Conservation (phyloP, 2,797 vertebrate species). For the Lemur catta region DNA sequence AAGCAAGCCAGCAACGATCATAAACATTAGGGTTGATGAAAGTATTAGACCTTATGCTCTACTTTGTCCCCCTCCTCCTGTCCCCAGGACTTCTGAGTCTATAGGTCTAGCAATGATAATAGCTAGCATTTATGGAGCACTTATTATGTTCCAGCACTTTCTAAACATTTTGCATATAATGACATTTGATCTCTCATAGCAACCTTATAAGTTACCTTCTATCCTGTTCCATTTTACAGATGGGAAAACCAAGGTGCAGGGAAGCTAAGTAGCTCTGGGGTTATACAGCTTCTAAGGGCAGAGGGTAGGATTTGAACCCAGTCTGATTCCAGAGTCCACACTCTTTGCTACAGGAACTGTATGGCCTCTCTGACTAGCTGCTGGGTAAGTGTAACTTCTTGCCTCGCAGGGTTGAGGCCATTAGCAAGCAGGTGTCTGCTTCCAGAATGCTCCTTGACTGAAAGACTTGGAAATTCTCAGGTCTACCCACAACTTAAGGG, state of each 20-base stretch:
- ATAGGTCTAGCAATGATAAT: not conserved
- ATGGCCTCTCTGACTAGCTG: not conserved
- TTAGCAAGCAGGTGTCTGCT: not conserved
- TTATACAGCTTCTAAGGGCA: not conserved
- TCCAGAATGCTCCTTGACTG: not conserved
- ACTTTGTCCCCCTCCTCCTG: not conserved
- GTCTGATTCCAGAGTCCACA: not conserved
- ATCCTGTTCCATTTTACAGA: not conserved
- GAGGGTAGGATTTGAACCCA: not conserved
- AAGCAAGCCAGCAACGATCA: not conserved
- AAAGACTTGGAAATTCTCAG: not conserved
- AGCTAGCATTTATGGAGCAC: not conserved
- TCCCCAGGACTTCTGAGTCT: not conserved
- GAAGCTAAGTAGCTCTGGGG: not conserved
- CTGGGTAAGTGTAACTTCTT: not conserved
- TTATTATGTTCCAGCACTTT: not conserved
- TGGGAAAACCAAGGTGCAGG: not conserved
- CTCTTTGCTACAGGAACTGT: not conserved
- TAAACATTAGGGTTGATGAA: not conserved
- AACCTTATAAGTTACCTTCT: not conserved
- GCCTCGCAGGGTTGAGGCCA: not conserved
- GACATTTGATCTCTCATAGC: not conserved
- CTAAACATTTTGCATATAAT: not conserved
- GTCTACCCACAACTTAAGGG: not conserved
- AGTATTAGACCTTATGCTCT: not conserved